Evolutionary conservation across 2,888 invertebrate species (phyloP), one percentile per base, ranked within the genome.

Genomic region (Osedax fenrisi): DNA sequence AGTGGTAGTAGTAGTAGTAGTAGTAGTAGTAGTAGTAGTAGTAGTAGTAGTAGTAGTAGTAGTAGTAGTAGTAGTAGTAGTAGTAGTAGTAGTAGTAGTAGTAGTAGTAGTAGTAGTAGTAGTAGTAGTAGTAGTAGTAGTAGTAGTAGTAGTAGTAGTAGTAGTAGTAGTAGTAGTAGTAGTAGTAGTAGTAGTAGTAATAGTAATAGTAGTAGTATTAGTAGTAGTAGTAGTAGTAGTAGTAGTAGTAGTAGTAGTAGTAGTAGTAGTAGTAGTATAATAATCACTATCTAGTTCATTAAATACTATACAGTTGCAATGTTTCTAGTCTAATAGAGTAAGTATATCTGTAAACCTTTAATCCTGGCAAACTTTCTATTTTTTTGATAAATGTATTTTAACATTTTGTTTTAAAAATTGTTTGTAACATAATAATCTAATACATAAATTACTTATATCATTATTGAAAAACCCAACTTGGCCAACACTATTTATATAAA

Each of bases 1-100:
- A 41, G 17, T 41, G 17, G 41, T 17, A 41, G 56, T 71, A 71
- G 41, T 41, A 41, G 56, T 41, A 71, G 71, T 41, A 41, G 56
- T 71, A 41, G 71, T 41, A 41, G 56, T 71, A 41, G 71, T 41
- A 41, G 56, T 71, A 41, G 71, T 41, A 41, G 56, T 71, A 41
- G 71, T 41, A 41, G 56, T 71, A 41, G 71, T 41, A 41, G 56
- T 71, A 41, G 71, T 41, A 72, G 25, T 72, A 62, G 59, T 24
- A 72, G n/a, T 72, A 72, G 24, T 61, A 72, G n/a, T 72, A 72
- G 24, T 61, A 72, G n/a, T 72, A 72, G 24, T 61, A 72, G n/a
- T 68, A 72, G 61, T 61, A 72, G 24, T 72, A 72, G 61, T 61
- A 72, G 24, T 72, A 72, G 61, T 61, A 72, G 24, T 72, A 72